Conservation (phyloP, 2,113 vertebrate species). For the Climacteris rufus region DNA sequence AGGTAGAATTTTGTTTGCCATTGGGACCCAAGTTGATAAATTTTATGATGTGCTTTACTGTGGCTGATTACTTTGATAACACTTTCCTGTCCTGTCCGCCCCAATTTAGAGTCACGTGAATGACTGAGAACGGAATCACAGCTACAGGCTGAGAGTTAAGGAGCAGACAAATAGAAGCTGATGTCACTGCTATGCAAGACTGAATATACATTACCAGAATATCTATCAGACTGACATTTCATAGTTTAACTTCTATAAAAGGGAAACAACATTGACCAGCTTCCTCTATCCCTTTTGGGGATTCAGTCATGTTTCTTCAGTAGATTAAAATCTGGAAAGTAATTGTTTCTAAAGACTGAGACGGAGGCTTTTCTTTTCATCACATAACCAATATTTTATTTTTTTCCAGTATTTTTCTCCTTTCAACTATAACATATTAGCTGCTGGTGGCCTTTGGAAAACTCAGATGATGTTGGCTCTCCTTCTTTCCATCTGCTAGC, state of each 20-base stretch:
- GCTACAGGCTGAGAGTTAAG: neutral
- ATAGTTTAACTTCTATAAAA: neutral
- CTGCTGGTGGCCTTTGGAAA: slow-evolving; percentile 50
- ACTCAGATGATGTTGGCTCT: slow-evolving; percentile 37
- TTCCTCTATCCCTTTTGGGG: neutral
- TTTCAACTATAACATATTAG: slow-evolving; percentile 7
- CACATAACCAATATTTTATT: neutral
- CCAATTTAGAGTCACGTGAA: fast-evolving
- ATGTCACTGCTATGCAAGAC: neutral
- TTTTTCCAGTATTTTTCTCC: neutral
- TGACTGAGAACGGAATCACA: neutral
- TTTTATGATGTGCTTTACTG: neutral
- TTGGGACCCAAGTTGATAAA: neutral
- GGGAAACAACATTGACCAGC: neutral
- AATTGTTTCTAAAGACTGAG: neutral
- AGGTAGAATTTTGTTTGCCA: neutral
- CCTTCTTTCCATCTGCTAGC: slow-evolving; percentile 54
- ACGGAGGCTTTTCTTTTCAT: neutral
- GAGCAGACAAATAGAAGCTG: neutral
- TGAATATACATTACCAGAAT: neutral
- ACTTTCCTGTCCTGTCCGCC: neutral
- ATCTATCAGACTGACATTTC: neutral
- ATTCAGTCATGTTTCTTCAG: neutral
- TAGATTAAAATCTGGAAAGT: neutral
- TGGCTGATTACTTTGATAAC: neutral